phyloP scores from a whole-genome alignment of 2,113 vertebrate species.

The Leiothrix lutea region DNA sequence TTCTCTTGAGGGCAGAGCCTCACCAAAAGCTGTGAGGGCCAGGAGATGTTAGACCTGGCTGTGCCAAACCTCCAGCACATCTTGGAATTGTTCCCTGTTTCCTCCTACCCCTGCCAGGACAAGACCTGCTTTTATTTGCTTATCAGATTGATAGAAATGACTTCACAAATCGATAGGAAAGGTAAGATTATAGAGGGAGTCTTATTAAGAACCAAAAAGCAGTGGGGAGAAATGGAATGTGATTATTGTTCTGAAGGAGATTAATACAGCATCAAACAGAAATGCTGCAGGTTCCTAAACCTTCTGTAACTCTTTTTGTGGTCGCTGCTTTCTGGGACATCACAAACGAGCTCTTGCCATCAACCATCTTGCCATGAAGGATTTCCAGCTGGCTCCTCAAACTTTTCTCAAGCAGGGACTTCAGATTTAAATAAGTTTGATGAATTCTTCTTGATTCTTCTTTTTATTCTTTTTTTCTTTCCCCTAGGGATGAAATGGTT shows the following conservation, averaged over 20 bases:
- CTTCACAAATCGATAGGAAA: not conserved
- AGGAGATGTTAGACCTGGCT: not conserved
- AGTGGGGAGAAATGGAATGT: not conserved
- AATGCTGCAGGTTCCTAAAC: rapidly evolving
- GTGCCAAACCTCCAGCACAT: not conserved
- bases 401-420: not conserved
- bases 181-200: not conserved
- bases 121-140: not conserved
- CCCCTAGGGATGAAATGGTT: not conserved
- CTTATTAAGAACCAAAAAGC: not conserved
- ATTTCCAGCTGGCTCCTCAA: not conserved
- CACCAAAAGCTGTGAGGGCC: not conserved
- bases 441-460: not conserved
- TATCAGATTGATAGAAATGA: not conserved
- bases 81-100: not conserved
- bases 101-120: not conserved
- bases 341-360: not conserved
- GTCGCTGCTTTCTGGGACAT: not conserved
- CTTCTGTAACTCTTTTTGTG: not conserved
- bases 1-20: not conserved
- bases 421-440: not conserved
- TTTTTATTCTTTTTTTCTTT: not conserved
- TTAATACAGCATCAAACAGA: not conserved
- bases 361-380: not conserved
- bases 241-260: not conserved